Conservation (phyloP, 2,888 invertebrate genomes). For the Ochropacha duplaris region DNA sequence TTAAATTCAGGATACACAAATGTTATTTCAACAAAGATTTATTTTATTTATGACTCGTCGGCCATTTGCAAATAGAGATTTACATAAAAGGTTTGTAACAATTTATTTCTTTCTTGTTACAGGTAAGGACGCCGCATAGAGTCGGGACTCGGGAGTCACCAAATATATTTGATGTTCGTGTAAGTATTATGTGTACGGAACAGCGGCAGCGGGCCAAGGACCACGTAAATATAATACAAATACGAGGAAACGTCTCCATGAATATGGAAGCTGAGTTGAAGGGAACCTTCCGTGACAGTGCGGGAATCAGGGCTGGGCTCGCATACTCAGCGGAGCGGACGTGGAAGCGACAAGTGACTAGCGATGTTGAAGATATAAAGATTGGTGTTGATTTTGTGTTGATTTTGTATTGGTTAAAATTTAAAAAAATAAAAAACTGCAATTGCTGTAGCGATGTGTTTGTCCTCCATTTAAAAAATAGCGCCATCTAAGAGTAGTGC, state of each 20-base stretch:
- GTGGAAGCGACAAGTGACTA: not conserved
- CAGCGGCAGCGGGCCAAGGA: too few species aligned
- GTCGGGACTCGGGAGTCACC: slow-evolving; percentile 5
- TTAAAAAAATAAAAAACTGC: too few species aligned
- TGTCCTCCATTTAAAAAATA: too few species aligned
- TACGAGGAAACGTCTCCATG: slow-evolving; percentile 29
- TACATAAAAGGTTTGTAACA: slow-evolving; percentile 10
- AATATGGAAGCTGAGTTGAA: slow-evolving; percentile 30
- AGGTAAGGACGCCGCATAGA: slow-evolving; percentile 14
- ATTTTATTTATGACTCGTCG: not conserved
- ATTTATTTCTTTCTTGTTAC: slow-evolving; percentile 16
- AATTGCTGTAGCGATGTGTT: too few species aligned
- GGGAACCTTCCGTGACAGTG: slow-evolving; percentile 19
- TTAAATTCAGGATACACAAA: too few species aligned
- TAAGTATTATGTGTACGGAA: not conserved
- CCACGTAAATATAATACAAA: slow-evolving; percentile 27
- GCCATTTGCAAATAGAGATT: not conserved
- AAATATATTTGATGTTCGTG: not conserved
- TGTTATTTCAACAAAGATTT: not conserved
- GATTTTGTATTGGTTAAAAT: too few species aligned
- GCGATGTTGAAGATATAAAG: not conserved
- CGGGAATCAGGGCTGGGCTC: slow-evolving; percentile 1
- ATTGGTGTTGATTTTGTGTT: too few species aligned
- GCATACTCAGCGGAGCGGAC: not conserved
- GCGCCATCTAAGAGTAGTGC: too few species aligned